Evolutionary conservation across 2,113 vertebrate genomes (phyloP).

Genomic region (Crotalus horridus): DNA sequence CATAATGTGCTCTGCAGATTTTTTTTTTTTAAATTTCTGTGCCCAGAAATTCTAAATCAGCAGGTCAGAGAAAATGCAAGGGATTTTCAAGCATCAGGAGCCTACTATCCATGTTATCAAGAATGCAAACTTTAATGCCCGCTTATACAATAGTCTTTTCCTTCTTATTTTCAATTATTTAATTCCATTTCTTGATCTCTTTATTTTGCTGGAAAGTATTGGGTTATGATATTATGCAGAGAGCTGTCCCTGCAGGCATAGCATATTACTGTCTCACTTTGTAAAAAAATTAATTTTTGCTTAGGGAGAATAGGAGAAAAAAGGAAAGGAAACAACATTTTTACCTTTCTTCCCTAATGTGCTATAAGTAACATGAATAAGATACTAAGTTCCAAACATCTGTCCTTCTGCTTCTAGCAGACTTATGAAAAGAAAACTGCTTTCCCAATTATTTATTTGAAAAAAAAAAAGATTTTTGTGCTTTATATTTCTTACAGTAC

Average conservation of each 20-base stretch:
- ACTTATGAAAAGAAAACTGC: not conserved
- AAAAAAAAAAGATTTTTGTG: not conserved
- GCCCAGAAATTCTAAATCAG: not conserved
- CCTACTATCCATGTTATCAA: not conserved
- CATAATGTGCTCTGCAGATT: not conserved
- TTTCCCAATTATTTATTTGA: constrained; percentile 28
- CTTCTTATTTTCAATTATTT: not conserved
- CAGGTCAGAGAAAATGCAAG: not conserved
- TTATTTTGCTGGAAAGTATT: not conserved
- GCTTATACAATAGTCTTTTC: constrained; percentile 4
- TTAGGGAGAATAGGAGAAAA: constrained; percentile 40
- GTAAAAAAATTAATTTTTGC: constrained; percentile 52
- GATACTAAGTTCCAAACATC: constrained; percentile 27
- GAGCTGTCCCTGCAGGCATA: constrained; percentile 37
- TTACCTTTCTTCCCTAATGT: constrained; percentile 42
- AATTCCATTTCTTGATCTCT: not conserved
- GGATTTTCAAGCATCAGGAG: not conserved
- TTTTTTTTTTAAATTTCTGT: not conserved
- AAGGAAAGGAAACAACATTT: constrained; percentile 41
- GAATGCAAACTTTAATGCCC: constrained; percentile 6
- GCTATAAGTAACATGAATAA: constrained; percentile 18
- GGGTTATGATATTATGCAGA: constrained; percentile 38
- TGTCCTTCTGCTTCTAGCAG: constrained; percentile 31
- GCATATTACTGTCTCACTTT: constrained; percentile 40
- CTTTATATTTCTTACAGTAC: not conserved